Conservation (phyloP, 2,797 vertebrate species). For the Meda fulgida region DNA sequence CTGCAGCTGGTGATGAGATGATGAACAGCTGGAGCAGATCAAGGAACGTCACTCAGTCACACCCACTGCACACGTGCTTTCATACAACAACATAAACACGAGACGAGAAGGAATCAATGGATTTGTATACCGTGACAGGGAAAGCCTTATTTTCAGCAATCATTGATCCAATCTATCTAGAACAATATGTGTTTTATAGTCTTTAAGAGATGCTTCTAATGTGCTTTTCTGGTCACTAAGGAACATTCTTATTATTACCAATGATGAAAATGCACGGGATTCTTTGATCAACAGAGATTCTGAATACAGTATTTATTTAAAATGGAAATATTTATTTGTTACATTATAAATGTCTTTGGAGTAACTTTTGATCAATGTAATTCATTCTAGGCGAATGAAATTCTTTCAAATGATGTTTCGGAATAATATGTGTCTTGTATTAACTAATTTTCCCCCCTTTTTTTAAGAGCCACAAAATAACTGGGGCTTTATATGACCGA, state of each 20-base stretch:
- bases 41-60: too few species aligned
- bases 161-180: neutral
- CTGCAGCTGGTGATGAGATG: too few species aligned
- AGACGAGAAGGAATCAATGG: too few species aligned
- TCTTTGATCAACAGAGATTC: neutral
- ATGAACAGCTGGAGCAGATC: too few species aligned
- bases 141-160: constrained; percentile 4
- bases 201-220: neutral
- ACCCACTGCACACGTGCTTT: too few species aligned
- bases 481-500: constrained; percentile 37
- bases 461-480: constrained; percentile 41
- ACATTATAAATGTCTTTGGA: neutral
- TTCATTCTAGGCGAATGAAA: neutral
- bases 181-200: neutral
- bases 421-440: neutral
- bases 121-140: too few species aligned
- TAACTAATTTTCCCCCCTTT: neutral
- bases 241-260: neutral
- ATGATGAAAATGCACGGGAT: neutral
- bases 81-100: too few species aligned
- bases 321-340: neutral
- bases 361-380: neutral
- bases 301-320: neutral
- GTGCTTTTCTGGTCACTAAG: neutral
- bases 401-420: neutral